Evolutionary conservation across 2,797 vertebrate genomes (phyloP), one percentile per base, ranked within the genome.

Genomic region (Melanotaenia trifasciata): DNA sequence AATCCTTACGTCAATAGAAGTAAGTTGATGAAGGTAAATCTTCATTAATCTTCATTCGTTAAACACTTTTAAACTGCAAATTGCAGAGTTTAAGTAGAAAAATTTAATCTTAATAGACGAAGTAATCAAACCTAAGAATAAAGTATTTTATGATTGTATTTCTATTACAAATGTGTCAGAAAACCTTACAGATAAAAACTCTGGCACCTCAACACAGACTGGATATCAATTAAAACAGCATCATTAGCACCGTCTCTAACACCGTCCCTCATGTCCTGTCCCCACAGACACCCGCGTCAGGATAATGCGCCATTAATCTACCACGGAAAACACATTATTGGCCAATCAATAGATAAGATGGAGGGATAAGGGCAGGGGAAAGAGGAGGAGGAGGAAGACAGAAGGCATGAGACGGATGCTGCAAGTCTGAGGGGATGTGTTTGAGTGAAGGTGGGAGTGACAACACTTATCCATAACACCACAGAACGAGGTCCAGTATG

Each of bases 301-400:
- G 88, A 81, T 95, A 94, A 93, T 94, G 94, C 94, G 92, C 93
- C 92, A 91, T 90, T 90, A 94, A 89, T 80, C 87, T 91, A 88
- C 90, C 84, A 81, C 93, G 94, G 90, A 95, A 90, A 94, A 93
- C 88, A 93, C 79, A 84, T 70, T 90, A 95, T 91, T 94, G 93
- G 95, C 94, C 83, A 90, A 89, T 92, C 91, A 92, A 93, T 93
- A 91, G 81, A 75, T 77, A 62, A 75, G 78, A 89, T 74, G 84
- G 89, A 86, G 83, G 67, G 84, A 86, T 85, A 74, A 79, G 87
- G 87, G 70, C 82, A 90, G 80, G 86, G 83, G 87, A 87, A 88
- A 91, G 79, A 84, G 86, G 88, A 88, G 83, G 89, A 87, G 87
- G 85, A 18, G 43, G 47, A 92, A 82, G 65, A 79, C 80, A 79